Evolutionary conservation across 2,113 vertebrate genomes (phyloP), one percentile per base, ranked within the genome.

Genomic region (Probosciger aterrimus): DNA sequence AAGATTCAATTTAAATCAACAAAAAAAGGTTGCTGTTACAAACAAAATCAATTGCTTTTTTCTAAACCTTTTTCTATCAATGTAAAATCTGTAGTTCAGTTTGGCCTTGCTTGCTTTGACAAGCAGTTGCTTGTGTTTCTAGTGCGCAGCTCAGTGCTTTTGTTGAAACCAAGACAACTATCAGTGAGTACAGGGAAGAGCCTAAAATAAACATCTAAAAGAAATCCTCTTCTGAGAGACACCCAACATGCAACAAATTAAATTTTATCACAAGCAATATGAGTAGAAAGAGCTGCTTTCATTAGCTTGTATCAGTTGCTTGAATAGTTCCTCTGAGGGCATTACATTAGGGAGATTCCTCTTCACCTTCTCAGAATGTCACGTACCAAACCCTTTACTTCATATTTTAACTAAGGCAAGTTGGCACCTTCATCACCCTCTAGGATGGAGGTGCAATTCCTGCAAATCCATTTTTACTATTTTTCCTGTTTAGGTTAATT

Each of bases 91-190:
- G 49, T 17, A 78, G 69, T 44, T 78, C 62, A 44, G 81, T 91
- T 95, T 93, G 88, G 78, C 78, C 90, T 92, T 88, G 90, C 83
- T 79, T 92, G 81, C 52, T 91, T 67, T 91, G 79, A 94, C 67
- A 92, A 95, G 79, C 82, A 85, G 59, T 55, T 50, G 14, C 84
- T 93, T 80, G 74, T 80, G 82, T 35, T 89, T 39, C 60, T 79
- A 31, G 35, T 22, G 62, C 39, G 43, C 55, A 59, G 75, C 79
- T 89, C 35, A 43, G 5, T 0, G 0, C 1, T 20, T 47, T 27
- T 46, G 76, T 9, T 86, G 18, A 90, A 92, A 81, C 17, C 9
- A 5, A 90, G 69, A 94, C 82, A 82, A 62, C 62, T 35, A 43
- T 17, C 76, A 60, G 59, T 12, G 71, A 81, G 85, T 7, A 23